Evolutionary conservation across 1,140 invertebrate species (phyloP), one percentile per base, ranked within the genome.

Genomic region (Orius laevigatus): DNA sequence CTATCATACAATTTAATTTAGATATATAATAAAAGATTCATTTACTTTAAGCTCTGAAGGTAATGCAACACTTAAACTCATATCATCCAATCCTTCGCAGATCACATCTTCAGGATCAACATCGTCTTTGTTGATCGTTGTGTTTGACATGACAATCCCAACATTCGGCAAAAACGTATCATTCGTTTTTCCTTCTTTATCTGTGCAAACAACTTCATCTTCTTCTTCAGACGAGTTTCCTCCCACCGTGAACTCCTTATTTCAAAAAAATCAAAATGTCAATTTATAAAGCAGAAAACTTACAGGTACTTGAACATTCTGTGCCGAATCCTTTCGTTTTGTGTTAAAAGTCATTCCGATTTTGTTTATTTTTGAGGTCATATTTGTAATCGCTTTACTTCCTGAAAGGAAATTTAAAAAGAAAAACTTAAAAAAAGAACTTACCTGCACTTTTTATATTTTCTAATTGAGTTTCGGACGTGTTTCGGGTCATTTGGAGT

Each of bases 321-420:
- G 38, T 4, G 38, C 3, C 2, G 47, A 49, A 32, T 14, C 39
- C 38, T 49, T 38, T 8, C 20, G 18, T 39, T 16, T 39, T 16
- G 53, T 46, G 12, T 50, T 78, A 11, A 80, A 71, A 2, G 70
- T 78, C 48, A 76, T 75, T 33, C 81, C 74, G 11, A 88, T 65
- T 59, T 84, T 86, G 34, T 78, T 83, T 61, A 90, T 84, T 58
- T 87, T 84, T 46, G 85, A 83, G 0, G 81, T 75, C 65, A 89
- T 77, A 62, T 87, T 88, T 31, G 72, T 83, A 11, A 89, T 64
- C 41, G 84, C 84, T 69, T 87, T 86, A 11, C 81, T 81, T 51
- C 81, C 81, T 71, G 50, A 11, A 58, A 62, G 33, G 39, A 48
- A 51, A 16, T 25, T 46, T 20, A 38, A 38, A 39, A n/a, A 3